phyloP scores from a whole-genome alignment of 2,797 vertebrate species.

The Ceryle rudis region DNA sequence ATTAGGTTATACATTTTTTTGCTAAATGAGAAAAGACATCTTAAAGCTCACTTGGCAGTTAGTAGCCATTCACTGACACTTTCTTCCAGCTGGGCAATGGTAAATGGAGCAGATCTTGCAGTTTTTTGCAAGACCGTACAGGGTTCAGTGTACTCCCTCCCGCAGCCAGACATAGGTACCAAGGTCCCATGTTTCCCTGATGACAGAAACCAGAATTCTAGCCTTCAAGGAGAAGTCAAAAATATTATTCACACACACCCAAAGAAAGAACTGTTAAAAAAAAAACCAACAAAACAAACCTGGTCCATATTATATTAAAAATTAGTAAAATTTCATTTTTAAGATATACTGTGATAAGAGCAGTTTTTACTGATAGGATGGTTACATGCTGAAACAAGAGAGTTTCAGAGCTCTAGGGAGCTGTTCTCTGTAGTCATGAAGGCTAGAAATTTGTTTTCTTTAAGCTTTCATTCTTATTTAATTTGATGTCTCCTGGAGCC shows the following conservation, averaged over 20 bases:
- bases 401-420: neutral
- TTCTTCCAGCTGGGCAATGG: neutral
- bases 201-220: neutral
- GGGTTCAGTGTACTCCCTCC: neutral
- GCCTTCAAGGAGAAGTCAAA: neutral
- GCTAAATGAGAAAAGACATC: neutral
- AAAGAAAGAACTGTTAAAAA: neutral
- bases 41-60: neutral
- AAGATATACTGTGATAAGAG: neutral
- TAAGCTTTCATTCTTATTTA: neutral
- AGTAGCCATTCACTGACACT: too few relatives aligned
- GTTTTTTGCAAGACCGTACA: neutral
- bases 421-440: neutral
- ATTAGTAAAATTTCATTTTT: neutral
- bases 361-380: neutral
- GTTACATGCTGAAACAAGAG: neutral
- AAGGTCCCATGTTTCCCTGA: neutral
- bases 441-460: neutral
- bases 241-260: neutral
- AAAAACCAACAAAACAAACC: too few relatives aligned
- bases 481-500: neutral
- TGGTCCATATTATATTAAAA: neutral
- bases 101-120: neutral
- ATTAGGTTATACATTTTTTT: neutral
- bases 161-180: neutral